phyloP scores from a whole-genome alignment of 2,888 invertebrate genomes.

The Heliothis peltigera region DNA sequence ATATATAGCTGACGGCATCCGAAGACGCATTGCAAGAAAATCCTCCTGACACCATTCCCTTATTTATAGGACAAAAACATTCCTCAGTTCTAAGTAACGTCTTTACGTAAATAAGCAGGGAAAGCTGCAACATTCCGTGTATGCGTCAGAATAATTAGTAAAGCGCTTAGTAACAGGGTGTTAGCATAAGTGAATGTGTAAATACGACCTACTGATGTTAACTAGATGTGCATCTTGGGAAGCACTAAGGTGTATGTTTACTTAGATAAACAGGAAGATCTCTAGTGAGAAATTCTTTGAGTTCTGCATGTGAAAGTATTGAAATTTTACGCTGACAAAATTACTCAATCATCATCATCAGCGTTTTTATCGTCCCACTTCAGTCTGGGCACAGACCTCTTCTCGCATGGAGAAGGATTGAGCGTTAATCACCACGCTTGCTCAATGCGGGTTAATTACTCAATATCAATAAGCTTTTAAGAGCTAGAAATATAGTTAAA shows the following conservation, averaged over 20 bases:
- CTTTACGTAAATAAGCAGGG: conserved; percentile 41
- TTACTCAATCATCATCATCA: no score
- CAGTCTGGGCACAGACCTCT: no score
- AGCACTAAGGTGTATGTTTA: conserved; percentile 40
- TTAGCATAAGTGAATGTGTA: conserved; percentile 59
- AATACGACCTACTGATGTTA: conserved; percentile 55
- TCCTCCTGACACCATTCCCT: not conserved
- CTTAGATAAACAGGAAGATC: conserved; percentile 29
- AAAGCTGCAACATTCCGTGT: conserved; percentile 42
- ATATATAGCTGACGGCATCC: no score
- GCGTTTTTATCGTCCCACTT: no score
- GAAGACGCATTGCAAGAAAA: not conserved
- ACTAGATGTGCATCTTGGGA: conserved; percentile 55
- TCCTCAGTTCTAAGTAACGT: not conserved
- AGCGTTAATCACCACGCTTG: no score
- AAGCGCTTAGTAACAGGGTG: conserved; percentile 50
- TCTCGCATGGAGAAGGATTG: no score
- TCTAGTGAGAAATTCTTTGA: conserved; percentile 17
- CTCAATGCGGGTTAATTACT: no score
- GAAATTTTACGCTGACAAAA: not conserved
- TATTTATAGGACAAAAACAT: conserved; percentile 2
- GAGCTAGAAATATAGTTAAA: no score
- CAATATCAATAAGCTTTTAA: no score
- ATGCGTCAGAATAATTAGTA: conserved; percentile 54
- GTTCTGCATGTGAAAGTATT: not conserved